Base-by-base conservation (phyloP, 30 jellyfish, hydroid and myxozoan genomes). In the Sanderia malayensis region DNA sequence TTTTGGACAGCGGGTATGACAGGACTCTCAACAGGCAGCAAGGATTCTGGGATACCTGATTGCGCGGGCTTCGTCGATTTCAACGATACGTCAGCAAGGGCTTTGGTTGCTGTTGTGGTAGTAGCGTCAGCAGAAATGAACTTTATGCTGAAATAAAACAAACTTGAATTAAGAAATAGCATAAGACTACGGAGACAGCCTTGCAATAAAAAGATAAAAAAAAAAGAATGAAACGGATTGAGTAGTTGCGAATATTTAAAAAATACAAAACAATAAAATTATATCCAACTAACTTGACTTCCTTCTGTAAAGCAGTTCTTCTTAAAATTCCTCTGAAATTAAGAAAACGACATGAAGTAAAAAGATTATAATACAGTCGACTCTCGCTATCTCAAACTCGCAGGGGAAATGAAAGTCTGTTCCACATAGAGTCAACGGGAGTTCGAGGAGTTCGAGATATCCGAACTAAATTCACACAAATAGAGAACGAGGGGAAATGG, bases 281-380 rank as follows among this genome's bases (percentile, higher is more conserved):
- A 37, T 4, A 37, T 37, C 30, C 21, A 8, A 73, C 96, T 34
- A 67, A 80, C 97, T 20, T 34, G 25, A 75, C 93, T 61, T 88
- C 87, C 15, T 80, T 78, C 53, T 73, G 95, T 61, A 88, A 58
- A 18, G 95, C 92, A 20, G 96, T 92, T 52, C 72, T 87, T 20
- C 89, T 91, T 57, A 87, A 53, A n/a, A 87, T 61, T 26, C 78
- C 71, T 26, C 96, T 71, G 53, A 26, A 75, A 75, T 1, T 22
- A 44, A 45, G 18, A 29, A 9, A 71, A 22, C 25, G 15, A 33
- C 0, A 18, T 20, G 25, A 2, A 63, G 55, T 31, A 15, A 26
- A 31, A 15, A 28, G 4, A 6, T n/a, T n/a, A n/a, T n/a, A n/a
- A n/a, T n/a, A n/a, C n/a, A n/a, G n/a, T n/a, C n/a, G n/a, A n/a